Conservation (phyloP, 2,888 invertebrate species). For the Nomada ferruginata region DNA sequence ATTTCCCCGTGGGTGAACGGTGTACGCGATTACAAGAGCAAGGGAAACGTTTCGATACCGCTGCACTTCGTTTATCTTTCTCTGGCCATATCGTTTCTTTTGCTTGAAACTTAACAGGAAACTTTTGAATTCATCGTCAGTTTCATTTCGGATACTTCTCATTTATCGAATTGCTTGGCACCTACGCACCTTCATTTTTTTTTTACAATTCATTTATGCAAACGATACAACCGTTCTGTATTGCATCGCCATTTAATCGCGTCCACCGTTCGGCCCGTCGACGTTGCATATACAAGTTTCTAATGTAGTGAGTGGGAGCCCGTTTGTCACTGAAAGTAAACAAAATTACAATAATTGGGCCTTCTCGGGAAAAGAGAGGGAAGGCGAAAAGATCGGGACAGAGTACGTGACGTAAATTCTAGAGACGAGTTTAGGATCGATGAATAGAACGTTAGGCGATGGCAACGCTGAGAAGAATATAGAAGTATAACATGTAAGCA, state of each 20-base stretch:
- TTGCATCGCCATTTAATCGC: slow-evolving; percentile 13
- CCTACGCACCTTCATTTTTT: neutral
- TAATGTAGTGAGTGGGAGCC: slow-evolving; percentile 67
- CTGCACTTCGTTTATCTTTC: neutral
- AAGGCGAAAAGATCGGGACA: neutral
- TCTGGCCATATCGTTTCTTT: neutral
- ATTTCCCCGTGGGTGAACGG: slow-evolving; percentile 26
- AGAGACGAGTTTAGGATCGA: neutral
- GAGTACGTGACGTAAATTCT: neutral
- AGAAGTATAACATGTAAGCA: neutral
- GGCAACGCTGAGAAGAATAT: neutral
- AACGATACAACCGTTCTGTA: too few relatives aligned
- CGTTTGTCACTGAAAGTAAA: slow-evolving; percentile 76
- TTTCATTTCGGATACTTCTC: neutral
- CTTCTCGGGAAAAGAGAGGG: slow-evolving; percentile 19
- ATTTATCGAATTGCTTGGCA: too few relatives aligned
- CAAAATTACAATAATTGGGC: slow-evolving; percentile 28
- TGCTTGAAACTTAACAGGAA: neutral
- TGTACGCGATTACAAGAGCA: slow-evolving; percentile 32
- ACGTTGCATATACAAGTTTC: slow-evolving; percentile 41
- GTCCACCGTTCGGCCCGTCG: slow-evolving; percentile 20
- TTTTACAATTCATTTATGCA: neutral
- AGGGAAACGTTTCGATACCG: neutral
- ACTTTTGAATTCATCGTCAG: neutral
- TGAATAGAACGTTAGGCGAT: neutral